These are phyloP conservation scores for Tyto alba DNA, from an alignment of 2,113 vertebrate species.

Conservation along the genomic window DNA sequence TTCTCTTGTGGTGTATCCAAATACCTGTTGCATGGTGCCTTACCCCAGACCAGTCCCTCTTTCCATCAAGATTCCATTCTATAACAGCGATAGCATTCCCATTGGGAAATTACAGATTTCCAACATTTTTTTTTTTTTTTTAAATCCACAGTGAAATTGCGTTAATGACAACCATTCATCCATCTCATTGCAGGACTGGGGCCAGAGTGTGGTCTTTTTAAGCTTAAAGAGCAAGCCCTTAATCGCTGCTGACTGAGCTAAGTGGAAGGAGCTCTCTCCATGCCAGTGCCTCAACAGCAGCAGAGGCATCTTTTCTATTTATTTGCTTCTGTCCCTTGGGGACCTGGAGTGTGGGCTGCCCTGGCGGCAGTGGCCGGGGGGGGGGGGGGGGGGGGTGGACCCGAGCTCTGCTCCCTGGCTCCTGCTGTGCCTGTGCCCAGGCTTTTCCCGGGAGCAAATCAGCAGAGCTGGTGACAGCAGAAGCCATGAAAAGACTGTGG, in stretches of 20 bases:
- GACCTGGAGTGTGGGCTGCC: not conserved
- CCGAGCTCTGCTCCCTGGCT: not conserved
- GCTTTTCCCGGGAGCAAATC: slow-evolving; percentile 7
- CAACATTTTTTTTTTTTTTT: not conserved
- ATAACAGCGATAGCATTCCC: not conserved
- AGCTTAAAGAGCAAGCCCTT: not conserved
- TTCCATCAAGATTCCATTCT: not conserved
- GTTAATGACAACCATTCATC: not conserved
- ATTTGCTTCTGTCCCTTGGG: not conserved
- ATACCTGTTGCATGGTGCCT: not conserved
- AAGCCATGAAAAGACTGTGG: slow-evolving; percentile 15
- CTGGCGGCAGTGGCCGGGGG: not conserved
- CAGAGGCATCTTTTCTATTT: not conserved
- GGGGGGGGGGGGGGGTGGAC: not conserved
- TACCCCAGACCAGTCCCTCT: not conserved
- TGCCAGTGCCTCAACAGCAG: not conserved
- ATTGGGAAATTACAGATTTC: not conserved
- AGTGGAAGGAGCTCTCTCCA: not conserved
- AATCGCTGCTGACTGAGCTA: not conserved
- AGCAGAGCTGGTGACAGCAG: slow-evolving; percentile 8
- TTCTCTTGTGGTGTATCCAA: not conserved
- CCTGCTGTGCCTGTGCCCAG: not conserved
- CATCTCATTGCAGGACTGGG: not conserved
- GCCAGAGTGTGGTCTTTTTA: not conserved
- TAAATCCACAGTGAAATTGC: not conserved